A percentile compares a stretch with the other conserved stretches of the same genome.
Evolutionary conservation across 2,888 invertebrate species (phyloP).

Genomic region (Artemia sinica): DNA sequence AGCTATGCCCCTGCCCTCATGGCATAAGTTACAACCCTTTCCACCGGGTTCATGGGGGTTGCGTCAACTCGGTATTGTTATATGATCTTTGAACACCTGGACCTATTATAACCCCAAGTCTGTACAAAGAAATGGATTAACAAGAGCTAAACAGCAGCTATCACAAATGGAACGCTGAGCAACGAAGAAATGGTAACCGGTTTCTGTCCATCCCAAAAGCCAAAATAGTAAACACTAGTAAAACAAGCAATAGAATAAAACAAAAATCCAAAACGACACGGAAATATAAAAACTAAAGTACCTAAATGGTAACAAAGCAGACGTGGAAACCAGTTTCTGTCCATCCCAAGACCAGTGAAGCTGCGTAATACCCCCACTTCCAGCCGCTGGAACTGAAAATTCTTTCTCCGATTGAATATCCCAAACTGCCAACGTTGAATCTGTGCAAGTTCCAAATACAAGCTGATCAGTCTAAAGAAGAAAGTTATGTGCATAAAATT

Average conservation of each 20-base stretch:
- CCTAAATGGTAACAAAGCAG: constrained; percentile 10
- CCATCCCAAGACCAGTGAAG: neutral
- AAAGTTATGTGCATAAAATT: neutral
- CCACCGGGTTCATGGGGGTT: no score
- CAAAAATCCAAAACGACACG: no score
- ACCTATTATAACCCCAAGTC: no score
- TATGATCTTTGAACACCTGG: no score
- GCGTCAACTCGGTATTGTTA: no score
- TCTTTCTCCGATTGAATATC: neutral
- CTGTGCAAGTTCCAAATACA: constrained; percentile 4
- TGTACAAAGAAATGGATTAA: no score
- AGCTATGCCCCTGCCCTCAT: no score
- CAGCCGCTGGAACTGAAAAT: neutral
- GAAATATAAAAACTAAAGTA: neutral
- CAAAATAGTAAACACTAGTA: no score
- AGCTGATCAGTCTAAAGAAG: neutral
- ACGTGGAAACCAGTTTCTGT: neutral
- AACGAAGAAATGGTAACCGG: neutral
- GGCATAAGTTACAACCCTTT: no score
- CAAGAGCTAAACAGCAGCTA: no score
- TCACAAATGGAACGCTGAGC: neutral
- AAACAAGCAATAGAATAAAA: no score
- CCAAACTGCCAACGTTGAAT: neutral
- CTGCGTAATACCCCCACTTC: neutral
- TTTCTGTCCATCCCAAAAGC: neutral